Evolutionary conservation across 2,797 vertebrate genomes (phyloP), one percentile per base, ranked within the genome.

Genomic region (Enteromius afrohamiltoni): DNA sequence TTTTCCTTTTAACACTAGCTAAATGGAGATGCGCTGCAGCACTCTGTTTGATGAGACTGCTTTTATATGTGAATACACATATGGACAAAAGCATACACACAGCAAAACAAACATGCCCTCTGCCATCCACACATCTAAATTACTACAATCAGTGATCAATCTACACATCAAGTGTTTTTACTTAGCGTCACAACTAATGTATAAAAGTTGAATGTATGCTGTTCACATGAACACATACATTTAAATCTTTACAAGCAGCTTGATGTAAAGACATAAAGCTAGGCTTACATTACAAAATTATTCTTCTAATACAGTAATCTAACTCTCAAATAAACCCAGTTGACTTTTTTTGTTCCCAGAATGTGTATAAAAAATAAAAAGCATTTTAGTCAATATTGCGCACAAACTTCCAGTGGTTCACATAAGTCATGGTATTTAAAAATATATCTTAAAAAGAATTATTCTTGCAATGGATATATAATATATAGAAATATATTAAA

Each of bases 1-100:
- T 94, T 93, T 92, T 91, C 85, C 87, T 92, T 90, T 93, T 91
- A 87, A 91, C 92, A 89, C 89, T 88, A 82, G 55, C 37, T 84
- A 76, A 79, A 87, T 86, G 87, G 88, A 81, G 80, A 82, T 67
- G 16, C 37, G 69, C 83, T 81, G 47, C 53, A 85, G 79, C 85
- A 84, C 85, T 87, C 79, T 79, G 82, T 85, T 77, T 87, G 83
- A 89, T 87, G 84, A 86, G 86, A 68, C 58, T 81, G 34, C 21
- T 80, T 67, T 68, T 60, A 51, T 67, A 60, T 75, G n/a, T 42
- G 53, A 73, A 40, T 74, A 60, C 13, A 23, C 23, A 75, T 55
- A 31, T 73, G 17, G 42, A 68, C 47, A 67, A 82, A 77, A 40
- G 67, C 26, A 77, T 19, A 65, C 0, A 8, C 29, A 14, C 29